Evolutionary conservation across 2,113 vertebrate species (phyloP), one percentile per base, ranked within the genome.

Genomic region (Morone saxatilis): DNA sequence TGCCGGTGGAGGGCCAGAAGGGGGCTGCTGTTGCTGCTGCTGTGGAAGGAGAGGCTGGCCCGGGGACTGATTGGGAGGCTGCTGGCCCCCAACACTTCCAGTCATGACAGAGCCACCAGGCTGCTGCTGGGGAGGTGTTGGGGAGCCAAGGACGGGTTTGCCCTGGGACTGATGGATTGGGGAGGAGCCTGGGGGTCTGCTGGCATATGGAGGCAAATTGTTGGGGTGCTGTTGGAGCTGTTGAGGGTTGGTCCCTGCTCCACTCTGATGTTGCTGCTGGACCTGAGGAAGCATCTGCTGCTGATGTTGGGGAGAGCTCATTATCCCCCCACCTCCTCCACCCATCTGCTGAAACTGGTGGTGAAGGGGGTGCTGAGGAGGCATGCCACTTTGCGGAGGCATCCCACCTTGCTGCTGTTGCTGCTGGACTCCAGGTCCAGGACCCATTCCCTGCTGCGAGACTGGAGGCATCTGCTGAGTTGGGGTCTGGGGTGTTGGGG

Each of bases 141-240:
- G 91, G 86, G 98, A 94, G 88, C 97, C 84, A 88, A 98, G 96
- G 92, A 97, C 94, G 71, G 96, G 97, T 93, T 99, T 98, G 81
- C 97, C 98, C 91, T 97, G 97, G 82, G 97, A 98, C 89, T 97
- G 97, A 89, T 98, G 93, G 92, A 97, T 83, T 76, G 97, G 91
- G 91, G 94, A 97, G 88, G 95, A 97, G 91, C 60, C 98, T 66
- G 97, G 94, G 87, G 96, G 87, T 94, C 93, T 96, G 95, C 90
- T 95, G 93, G 20, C 96, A 92, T 3, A 97, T 81, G 50, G 96
- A 93, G 85, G 95, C 95, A 88, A 95, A 94, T 83, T 97, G 96
- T 43, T 97, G 94, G 80, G 86, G 60, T 94, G 93, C 62, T 92
- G 97, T 92, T 91, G 89, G 41, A 89, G 90, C 60, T 93, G 93